Evolutionary conservation across 2,888 invertebrate genomes (phyloP).

Genomic region (Plusia festucae): DNA sequence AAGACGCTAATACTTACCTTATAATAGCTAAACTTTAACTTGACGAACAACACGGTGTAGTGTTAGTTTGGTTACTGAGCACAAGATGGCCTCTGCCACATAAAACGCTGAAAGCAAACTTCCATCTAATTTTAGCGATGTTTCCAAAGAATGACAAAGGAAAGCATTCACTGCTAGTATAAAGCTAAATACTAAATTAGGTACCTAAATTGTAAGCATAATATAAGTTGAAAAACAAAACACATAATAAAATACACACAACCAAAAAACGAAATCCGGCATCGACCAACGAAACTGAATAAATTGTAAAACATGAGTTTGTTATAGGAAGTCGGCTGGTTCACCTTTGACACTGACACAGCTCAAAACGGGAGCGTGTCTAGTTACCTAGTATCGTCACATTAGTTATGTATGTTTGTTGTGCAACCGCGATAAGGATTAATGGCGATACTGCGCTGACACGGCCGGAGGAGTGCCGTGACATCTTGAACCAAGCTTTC

Average conservation of each 20-base stretch:
- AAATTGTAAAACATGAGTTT: constrained; percentile 30
- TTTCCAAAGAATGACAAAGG: not conserved
- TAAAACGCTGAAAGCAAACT: not conserved
- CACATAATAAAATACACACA: not conserved
- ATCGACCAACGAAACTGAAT: constrained; percentile 12
- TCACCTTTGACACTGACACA: constrained; percentile 59
- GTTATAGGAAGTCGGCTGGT: constrained; percentile 33
- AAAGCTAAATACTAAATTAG: not conserved
- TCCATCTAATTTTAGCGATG: too few relatives aligned
- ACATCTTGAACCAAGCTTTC: constrained; percentile 86
- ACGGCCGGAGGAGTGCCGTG: constrained; percentile 65
- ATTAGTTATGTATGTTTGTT: constrained; percentile 59
- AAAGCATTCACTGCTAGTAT: not conserved
- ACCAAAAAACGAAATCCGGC: constrained; percentile 8
- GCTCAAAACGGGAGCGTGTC: constrained; percentile 44
- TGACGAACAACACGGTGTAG: not conserved
- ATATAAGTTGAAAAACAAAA: constrained; percentile 1
- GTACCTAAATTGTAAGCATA: not conserved
- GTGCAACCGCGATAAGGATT: constrained; percentile 71
- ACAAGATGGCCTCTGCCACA: not conserved
- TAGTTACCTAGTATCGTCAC: constrained; percentile 39
- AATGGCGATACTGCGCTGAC: constrained; percentile 66
- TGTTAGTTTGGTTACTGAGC: not conserved
- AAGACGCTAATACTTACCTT: constrained; percentile 10
- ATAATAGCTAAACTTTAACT: not conserved